Percentiles rank a stretch among this genome's conserved stretches.
Conservation (phyloP, 1,140 invertebrate genomes). For the Eriosoma lanigerum region DNA sequence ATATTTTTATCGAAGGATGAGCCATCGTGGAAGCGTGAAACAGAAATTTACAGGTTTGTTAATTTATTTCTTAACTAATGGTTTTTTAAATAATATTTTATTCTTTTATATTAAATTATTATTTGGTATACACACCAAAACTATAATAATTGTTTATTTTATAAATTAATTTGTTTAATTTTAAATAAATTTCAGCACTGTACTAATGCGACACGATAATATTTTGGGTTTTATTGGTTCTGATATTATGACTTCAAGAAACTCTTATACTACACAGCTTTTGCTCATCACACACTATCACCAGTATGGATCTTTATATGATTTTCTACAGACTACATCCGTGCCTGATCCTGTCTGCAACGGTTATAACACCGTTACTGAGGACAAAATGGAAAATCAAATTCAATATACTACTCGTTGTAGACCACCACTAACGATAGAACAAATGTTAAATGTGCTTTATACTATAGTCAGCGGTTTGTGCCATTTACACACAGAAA, state of each 20-base stretch:
- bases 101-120: too few relatives aligned
- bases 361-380: not conserved
- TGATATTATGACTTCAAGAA: constrained; percentile 77
- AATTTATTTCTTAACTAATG: not conserved
- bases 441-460: constrained; percentile 79
- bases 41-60: constrained; percentile 78
- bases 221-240: constrained; percentile 88
- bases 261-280: constrained; percentile 78
- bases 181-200: constrained; percentile 59
- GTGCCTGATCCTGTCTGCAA: not conserved
- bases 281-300: constrained; percentile 93
- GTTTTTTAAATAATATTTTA: too few relatives aligned
- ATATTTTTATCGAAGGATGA: constrained; percentile 88
- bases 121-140: too few relatives aligned
- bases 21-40: constrained; percentile 84
- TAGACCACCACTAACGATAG: constrained; percentile 66
- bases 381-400: not conserved
- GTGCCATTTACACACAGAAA: constrained; percentile 93
- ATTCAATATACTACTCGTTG: constrained; percentile 58
- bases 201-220: constrained; percentile 81
- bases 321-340: constrained; percentile 70
- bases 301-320: constrained; percentile 86
- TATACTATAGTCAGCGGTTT: constrained; percentile 82
- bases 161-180: not conserved
- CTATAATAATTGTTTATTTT: too few relatives aligned